These are phyloP conservation scores for Stictonetta naevosa DNA, from an alignment of 2,113 vertebrate genomes.

Conservation along the genomic window DNA sequence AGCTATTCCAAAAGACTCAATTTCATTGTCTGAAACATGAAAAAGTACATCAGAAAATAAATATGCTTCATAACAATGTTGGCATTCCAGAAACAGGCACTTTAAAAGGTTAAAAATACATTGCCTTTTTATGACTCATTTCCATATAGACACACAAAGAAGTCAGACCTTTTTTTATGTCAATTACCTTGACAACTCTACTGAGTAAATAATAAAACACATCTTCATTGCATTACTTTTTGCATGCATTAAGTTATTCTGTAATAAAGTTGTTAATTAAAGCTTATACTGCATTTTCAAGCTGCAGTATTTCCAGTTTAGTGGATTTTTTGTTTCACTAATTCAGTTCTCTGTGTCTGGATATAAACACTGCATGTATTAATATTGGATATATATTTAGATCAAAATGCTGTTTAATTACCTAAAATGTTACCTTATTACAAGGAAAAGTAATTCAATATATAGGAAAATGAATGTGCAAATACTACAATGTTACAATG, in stretches of 20 bases:
- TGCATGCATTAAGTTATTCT: neutral
- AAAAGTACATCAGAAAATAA: neutral
- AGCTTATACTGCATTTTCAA: neutral
- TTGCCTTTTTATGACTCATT: neutral
- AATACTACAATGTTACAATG: neutral
- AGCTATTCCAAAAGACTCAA: neutral
- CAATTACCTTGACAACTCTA: neutral
- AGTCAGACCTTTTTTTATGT: neutral
- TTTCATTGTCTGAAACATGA: neutral
- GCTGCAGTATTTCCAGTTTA: neutral
- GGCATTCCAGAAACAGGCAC: neutral
- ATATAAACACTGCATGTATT: neutral
- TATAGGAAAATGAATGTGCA: slow-evolving; percentile 48
- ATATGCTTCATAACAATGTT: neutral
- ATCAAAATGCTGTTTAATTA: slow-evolving; percentile 22
- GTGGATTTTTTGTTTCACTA: neutral
- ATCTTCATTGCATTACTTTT: neutral
- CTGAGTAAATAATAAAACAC: neutral
- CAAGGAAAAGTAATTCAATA: slow-evolving; percentile 14
- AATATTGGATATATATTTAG: neutral
- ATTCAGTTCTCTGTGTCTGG: neutral
- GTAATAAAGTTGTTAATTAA: neutral
- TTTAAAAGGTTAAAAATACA: neutral
- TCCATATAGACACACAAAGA: neutral
- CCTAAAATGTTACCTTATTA: neutral